Percentiles rank a stretch among this genome's conserved stretches.
These are phyloP conservation scores for Cavia porcellus DNA, from an alignment of 2,113 vertebrate genomes.

Conservation along the genomic window DNA sequence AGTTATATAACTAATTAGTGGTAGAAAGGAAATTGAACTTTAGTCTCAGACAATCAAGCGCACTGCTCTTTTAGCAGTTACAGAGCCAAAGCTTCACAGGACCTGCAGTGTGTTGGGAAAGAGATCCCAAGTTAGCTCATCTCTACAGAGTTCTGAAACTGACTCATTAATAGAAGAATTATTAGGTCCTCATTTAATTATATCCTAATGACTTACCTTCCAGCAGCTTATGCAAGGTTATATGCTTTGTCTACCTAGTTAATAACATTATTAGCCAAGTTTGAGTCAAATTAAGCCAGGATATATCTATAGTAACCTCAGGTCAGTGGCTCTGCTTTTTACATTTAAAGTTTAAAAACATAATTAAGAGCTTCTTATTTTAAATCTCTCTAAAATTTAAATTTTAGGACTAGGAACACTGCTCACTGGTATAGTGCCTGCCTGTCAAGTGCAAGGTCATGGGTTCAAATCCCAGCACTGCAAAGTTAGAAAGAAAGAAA, in stretches of 20 bases:
- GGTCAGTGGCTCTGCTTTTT: neutral
- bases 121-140: neutral
- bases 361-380: neutral
- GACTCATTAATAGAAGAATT: conserved; percentile 47
- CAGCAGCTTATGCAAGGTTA: conserved; percentile 31
- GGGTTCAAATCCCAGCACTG: neutral
- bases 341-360: neutral
- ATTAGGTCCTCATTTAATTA: conserved; percentile 55
- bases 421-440: neutral
- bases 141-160: conserved; percentile 30
- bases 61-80: neutral
- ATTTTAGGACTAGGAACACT: neutral
- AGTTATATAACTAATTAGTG: conserved; percentile 16
- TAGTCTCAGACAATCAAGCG: neutral
- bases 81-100: neutral
- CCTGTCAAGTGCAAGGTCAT: neutral
- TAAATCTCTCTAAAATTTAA: neutral
- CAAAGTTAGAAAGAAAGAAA: neutral
- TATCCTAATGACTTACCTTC: conserved; percentile 31
- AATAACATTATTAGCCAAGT: conserved; percentile 36
- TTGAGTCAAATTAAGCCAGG: neutral
- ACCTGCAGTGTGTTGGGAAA: conserved; percentile 15
- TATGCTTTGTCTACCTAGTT: neutral
- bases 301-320: neutral
- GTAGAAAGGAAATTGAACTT: neutral